A percentile compares a stretch with the other conserved stretches of the same genome.
Conservation (phyloP, 2,888 invertebrate genomes). For the Eilema griseolum region DNA sequence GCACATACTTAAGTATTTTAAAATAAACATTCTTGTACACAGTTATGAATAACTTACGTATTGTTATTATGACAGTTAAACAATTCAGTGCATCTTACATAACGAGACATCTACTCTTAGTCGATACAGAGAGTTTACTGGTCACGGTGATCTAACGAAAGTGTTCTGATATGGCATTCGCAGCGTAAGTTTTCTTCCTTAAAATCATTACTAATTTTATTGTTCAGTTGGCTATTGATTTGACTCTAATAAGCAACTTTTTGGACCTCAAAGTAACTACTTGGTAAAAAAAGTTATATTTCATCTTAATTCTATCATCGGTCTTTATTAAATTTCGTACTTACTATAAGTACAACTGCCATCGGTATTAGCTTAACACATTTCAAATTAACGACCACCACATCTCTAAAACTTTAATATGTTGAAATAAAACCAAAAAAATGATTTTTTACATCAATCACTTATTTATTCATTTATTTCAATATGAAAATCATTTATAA, state of each 20-base stretch:
- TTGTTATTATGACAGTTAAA: conserved; percentile 7
- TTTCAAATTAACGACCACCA: neutral
- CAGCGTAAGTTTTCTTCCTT: conserved; percentile 9
- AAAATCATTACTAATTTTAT: neutral
- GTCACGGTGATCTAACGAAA: neutral
- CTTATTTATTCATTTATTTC: neutral
- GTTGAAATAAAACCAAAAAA: neutral
- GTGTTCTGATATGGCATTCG: conserved; percentile 7
- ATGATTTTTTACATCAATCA: neutral
- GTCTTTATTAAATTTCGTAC: no score
- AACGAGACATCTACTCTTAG: conserved; percentile 3
- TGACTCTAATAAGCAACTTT: neutral
- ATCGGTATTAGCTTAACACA: neutral
- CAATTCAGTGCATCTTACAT: conserved; percentile 3
- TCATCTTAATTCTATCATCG: neutral
- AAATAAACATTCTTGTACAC: conserved; percentile 7
- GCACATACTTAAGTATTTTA: conserved; percentile 5
- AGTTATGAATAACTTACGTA: conserved; percentile 4
- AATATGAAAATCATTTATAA: neutral
- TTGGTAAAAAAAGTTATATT: no score
- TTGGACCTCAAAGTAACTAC: no score
- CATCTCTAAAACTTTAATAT: neutral
- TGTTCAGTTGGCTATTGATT: neutral
- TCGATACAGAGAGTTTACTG: conserved; percentile 7
- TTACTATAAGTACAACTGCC: neutral